phyloP scores from a whole-genome alignment of 1,140 invertebrate species.

The Lethrus apterus region DNA sequence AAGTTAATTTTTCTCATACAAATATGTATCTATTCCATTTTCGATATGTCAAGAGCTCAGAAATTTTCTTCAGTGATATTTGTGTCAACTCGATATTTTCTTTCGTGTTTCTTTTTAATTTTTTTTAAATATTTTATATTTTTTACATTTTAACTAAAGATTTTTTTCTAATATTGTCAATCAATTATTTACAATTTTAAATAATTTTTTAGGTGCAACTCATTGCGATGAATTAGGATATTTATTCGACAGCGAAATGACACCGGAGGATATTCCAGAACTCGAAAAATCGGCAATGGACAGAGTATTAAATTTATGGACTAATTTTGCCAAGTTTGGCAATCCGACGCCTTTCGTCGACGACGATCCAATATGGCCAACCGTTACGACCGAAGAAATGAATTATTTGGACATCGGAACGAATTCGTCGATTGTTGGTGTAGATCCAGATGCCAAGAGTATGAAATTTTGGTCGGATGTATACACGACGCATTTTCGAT shows the following conservation, averaged over 20 bases:
- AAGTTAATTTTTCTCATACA: too few species aligned
- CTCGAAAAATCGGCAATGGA: constrained; percentile 23
- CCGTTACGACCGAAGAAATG: neutral
- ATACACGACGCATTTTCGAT: neutral
- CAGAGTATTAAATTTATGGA: constrained; percentile 40
- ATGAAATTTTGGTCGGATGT: constrained; percentile 43
- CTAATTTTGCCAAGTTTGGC: constrained; percentile 44
- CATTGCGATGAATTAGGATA: constrained; percentile 58
- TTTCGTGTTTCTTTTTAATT: too few species aligned
- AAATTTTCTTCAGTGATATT: too few species aligned
- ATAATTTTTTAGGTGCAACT: constrained; percentile 43
- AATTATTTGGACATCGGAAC: constrained; percentile 4
- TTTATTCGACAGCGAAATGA: constrained; percentile 47
- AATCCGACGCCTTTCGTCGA: constrained; percentile 30
- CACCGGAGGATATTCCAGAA: constrained; percentile 34
- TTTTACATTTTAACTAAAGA: neutral
- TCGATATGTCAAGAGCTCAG: too few species aligned
- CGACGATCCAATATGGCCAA: neutral
- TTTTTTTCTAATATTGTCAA: neutral
- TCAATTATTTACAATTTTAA: constrained; percentile 21
- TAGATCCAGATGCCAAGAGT: constrained; percentile 41
- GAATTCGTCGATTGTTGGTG: constrained; percentile 24
- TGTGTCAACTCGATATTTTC: too few species aligned
- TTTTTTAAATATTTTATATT: too few species aligned
- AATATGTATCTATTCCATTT: too few species aligned